Evolutionary conservation across 2,888 invertebrate genomes (phyloP).

Genomic region (Tricholauxania praeusta): DNA sequence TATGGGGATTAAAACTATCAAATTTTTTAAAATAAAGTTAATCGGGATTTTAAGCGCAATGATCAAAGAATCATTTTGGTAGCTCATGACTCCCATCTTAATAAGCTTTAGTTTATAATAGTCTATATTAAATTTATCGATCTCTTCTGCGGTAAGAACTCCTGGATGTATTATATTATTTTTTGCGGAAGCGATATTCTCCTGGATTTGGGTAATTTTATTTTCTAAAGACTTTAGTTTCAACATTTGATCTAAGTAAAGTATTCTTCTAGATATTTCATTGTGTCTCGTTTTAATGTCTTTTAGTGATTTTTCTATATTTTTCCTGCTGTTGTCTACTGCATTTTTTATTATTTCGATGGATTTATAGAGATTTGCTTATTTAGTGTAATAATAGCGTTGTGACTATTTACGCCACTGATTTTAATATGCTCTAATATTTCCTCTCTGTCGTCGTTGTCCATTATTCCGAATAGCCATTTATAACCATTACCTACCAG

Average conservation of each 20-base stretch:
- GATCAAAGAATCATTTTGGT: conserved; percentile 19
- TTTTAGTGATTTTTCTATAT: background rate
- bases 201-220: conserved; percentile 26
- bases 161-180: conserved; percentile 24
- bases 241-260: conserved; percentile 32
- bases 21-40: background rate
- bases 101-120: conserved; percentile 29
- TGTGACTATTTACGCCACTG: conserved; percentile 26
- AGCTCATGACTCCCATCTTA: conserved; percentile 29
- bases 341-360: conserved; percentile 30
- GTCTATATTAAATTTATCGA: conserved; percentile 29
- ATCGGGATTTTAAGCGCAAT: conserved; percentile 29
- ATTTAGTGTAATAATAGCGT: conserved; percentile 24
- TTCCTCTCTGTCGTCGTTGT: too few relatives aligned
- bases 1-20: background rate
- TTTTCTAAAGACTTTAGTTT: too few relatives aligned
- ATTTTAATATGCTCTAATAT: too few relatives aligned
- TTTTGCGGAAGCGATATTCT: conserved; percentile 28
- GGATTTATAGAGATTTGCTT: conserved; percentile 27
- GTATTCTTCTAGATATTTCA: conserved; percentile 13
- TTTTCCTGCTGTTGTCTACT: conserved; percentile 9
- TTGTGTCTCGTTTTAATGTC: conserved; percentile 1
- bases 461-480: too few relatives aligned
- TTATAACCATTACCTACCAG: too few relatives aligned
- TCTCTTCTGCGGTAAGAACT: conserved; percentile 21